Evolutionary conservation across 1,140 invertebrate genomes (phyloP).

Genomic region (Hyles euphorbiae): DNA sequence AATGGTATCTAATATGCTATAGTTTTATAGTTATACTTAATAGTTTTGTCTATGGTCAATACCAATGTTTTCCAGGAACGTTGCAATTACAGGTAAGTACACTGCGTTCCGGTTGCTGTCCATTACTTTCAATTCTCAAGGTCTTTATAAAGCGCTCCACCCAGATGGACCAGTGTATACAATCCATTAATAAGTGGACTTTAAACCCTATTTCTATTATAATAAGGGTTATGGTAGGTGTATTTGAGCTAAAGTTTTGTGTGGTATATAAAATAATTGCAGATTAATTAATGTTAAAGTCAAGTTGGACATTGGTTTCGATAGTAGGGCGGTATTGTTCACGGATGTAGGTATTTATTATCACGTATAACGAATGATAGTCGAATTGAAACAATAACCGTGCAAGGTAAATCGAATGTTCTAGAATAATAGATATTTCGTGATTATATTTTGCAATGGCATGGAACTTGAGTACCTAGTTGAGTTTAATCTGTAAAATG

Average conservation of each 20-base stretch:
- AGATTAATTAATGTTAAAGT: conserved; percentile 18
- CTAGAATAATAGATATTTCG: background rate
- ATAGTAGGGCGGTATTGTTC: conserved; percentile 35
- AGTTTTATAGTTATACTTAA: no score
- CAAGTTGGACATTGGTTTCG: conserved; percentile 27
- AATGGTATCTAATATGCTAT: no score
- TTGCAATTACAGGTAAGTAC: conserved; percentile 23
- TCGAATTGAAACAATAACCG: background rate
- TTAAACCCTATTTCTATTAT: background rate
- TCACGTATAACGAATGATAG: background rate
- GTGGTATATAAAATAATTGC: conserved; percentile 12
- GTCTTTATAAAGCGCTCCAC: conserved; percentile 40
- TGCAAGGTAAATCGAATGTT: conserved; percentile 1
- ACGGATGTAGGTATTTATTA: conserved; percentile 27
- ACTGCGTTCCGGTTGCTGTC: conserved; percentile 46
- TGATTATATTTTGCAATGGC: no score
- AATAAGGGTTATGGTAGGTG: background rate
- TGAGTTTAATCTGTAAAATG: no score
- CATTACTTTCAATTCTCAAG: conserved; percentile 59
- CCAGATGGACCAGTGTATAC: conserved; percentile 3
- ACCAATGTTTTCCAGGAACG: conserved; percentile 35
- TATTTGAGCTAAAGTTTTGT: background rate
- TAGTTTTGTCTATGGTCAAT: background rate
- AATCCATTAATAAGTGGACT: background rate
- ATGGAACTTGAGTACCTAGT: no score